Percentiles rank a stretch among this genome's conserved stretches.
These are phyloP conservation scores for Anguilla megastoma DNA, from an alignment of 2,797 vertebrate species.

Conservation along the genomic window DNA sequence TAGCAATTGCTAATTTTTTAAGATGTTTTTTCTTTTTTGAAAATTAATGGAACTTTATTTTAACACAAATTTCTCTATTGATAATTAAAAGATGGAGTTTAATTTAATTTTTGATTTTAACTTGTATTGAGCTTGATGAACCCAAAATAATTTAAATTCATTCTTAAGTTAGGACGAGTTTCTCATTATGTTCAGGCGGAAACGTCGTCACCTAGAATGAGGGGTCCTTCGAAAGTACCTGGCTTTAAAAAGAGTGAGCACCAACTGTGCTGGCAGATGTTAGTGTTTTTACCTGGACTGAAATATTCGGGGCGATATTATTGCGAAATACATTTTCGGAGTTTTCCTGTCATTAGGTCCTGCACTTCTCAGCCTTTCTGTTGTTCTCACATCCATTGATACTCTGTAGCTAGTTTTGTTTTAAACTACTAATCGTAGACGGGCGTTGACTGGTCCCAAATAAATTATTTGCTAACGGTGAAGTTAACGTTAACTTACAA, in stretches of 20 bases:
- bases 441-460: background rate
- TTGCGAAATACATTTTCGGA: no score
- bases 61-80: background rate
- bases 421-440: background rate
- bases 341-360: background rate
- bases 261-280: background rate
- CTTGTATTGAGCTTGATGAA: background rate
- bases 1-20: background rate
- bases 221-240: slow-evolving; percentile 12
- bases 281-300: no score
- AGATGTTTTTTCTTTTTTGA: background rate
- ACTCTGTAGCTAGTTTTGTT: background rate
- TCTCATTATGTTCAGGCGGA: slow-evolving; percentile 23
- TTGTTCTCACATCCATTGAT: background rate
- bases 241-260: slow-evolving; percentile 28
- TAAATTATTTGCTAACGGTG: background rate
- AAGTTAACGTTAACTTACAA: background rate
- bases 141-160: background rate
- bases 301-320: no score
- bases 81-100: background rate
- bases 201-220: background rate
- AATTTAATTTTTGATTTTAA: background rate
- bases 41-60: background rate
- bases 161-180: background rate
- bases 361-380: no score